Base-by-base conservation (phyloP, 1,140 invertebrate species). In the Atta texana region DNA sequence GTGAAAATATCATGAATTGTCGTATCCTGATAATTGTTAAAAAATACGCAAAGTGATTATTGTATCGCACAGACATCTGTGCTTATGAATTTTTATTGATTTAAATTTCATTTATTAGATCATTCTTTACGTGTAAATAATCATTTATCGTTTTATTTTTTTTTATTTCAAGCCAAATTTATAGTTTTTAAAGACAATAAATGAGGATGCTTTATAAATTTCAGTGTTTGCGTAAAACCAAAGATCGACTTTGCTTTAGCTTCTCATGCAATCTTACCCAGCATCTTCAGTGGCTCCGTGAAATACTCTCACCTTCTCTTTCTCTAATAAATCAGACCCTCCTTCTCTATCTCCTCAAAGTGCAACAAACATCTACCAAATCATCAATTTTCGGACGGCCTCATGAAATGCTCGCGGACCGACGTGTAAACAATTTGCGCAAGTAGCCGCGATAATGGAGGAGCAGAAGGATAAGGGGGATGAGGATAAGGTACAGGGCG, bases 371-470 rank as follows among this genome's bases (percentile, higher is more conserved):
- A 75, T 61, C 68, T 61, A 75, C 18, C 57, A 74, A 84, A 84
- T 74, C 80, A 84, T 84, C 80, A 84, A 84, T 84, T 84, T 84
- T 84, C 57, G 80, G 63, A 82, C 68, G 68, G 69, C 69, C 80
- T 84, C 80, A 84, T 84, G 80, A 84, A 84, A 84, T 61, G 80
- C 55, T 75, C 80, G 69, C 69, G 80, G 80, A 44, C 49, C 21
- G 18, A 59, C 39, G 49, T 69, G 80, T 78, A 88, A 90, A 90
- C 80, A 85, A 64, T 90, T 85, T 71, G 53, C 76, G 72, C 86
- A 81, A 88, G 89, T 81, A 90, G 68, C 76, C 61, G 57, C 74
- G 61, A 90, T 90, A 90, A 90, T 90, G 78, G 88, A 85, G 86
- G 69, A 61, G 80, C 69, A 74, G 69, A 31, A 75, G 39, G 69